Evolutionary conservation across 2,797 vertebrate genomes (phyloP).

Genomic region (Cheracebus regulus): DNA sequence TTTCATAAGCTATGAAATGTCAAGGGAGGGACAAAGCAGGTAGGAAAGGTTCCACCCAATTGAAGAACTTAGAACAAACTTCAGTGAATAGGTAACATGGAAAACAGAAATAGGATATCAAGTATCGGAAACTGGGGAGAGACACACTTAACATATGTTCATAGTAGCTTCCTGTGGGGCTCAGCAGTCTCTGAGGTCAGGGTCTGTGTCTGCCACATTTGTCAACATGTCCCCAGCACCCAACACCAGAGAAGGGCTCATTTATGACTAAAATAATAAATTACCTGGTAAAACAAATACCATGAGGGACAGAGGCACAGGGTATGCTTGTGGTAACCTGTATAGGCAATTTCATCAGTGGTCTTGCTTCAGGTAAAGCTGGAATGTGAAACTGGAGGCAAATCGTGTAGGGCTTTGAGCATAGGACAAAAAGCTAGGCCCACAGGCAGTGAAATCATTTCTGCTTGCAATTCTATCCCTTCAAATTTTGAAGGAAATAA

Average conservation of each 20-base stretch:
- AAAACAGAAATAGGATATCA: neutral
- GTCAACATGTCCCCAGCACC: neutral
- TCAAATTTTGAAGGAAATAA: neutral
- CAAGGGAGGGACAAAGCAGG: neutral
- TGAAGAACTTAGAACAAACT: neutral
- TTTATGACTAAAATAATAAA: neutral
- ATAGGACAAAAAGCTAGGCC: neutral
- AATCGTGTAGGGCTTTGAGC: neutral
- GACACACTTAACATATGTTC: neutral
- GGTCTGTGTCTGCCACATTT: neutral
- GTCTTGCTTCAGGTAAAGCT: neutral
- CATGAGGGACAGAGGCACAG: neutral
- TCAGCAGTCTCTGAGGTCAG: neutral
- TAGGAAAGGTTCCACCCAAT: neutral
- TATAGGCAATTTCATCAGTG: neutral
- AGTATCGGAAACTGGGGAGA: neutral
- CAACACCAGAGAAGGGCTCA: neutral
- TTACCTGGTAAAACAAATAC: neutral
- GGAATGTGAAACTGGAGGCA: neutral
- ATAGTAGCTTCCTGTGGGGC: fast-evolving
- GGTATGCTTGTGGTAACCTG: neutral
- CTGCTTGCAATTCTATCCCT: neutral
- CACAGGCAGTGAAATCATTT: neutral
- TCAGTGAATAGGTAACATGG: neutral
- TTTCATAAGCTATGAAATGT: neutral